Evolutionary conservation across 37 sponge, comb jelly and placozoan species (phyloP), one percentile per base, ranked within the genome.

Genomic region (Oopsacas minuta): DNA sequence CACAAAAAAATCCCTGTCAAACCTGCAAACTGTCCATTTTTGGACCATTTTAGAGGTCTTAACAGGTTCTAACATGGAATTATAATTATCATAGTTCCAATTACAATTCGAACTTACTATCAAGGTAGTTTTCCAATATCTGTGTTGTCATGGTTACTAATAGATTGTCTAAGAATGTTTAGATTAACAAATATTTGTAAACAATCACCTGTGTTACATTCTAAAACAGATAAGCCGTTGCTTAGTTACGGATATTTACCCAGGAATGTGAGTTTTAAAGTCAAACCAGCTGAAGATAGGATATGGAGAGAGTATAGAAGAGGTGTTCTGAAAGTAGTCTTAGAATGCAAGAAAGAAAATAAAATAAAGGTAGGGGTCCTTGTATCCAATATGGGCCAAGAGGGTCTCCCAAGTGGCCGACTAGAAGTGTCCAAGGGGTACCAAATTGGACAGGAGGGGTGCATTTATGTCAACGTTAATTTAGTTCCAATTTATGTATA

Each of bases 111-210:
- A 61, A 61, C 75, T 61, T n/a, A 61, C 75, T 61, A 61, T 61
- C 75, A 5, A 61, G 30, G 22, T 61, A 61, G 75, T 61, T 61
- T 61, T 61, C 75, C 30, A 61, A 61, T 61, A 61, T 61, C 28
- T 61, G 75, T 25, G 75, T 61, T n/a, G 75, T 61, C 75, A 61
- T 61, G 22, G 20, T 34, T 61, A 10, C 30, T 32, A 61, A 61
- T 3, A 3, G 5, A 25, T 32, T 61, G 1, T 10, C 28, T 61
- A 25, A 61, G 75, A 61, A 61, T 61, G 75, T 61, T 61, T 61
- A 61, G 75, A 61, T 61, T 61, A n/a, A 25, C 7, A 25, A 61
- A 61, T 8, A 42, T 42, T 42, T 17, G 49, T 42, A 42, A 42
- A 42, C 49, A 42, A 42, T 17, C 49, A 17, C 15, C 49, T 32